phyloP scores from a whole-genome alignment of 2,797 vertebrate genomes.

The Psittacula echo region DNA sequence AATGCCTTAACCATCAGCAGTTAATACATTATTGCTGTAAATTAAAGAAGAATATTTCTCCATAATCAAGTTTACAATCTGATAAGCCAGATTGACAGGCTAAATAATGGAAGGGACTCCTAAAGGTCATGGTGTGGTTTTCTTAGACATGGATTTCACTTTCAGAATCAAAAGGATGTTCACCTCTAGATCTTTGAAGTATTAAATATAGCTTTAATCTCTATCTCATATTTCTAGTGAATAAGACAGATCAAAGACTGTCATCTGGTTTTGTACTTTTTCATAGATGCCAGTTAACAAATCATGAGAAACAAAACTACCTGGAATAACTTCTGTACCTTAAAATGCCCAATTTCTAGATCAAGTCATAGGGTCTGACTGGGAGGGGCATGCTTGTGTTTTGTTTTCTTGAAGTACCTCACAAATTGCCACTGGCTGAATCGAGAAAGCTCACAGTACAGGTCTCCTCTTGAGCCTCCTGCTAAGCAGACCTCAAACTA shows the following conservation, averaged over 20 bases:
- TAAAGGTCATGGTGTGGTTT: background rate
- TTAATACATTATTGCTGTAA: background rate
- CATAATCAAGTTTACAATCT: background rate
- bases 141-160: background rate
- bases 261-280: background rate
- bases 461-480: background rate
- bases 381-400: fast-evolving
- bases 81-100: background rate
- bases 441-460: background rate
- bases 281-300: background rate
- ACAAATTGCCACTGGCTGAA: background rate
- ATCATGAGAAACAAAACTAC: background rate
- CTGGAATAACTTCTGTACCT: background rate
- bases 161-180: background rate
- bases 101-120: background rate
- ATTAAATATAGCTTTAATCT: background rate
- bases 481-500: background rate
- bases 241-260: background rate
- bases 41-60: background rate
- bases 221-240: background rate
- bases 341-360: background rate
- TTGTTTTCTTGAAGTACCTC: background rate
- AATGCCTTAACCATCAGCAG: background rate
- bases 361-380: background rate
- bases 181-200: background rate